Conservation (phyloP, 2,888 invertebrate species). For the Tiliacea citrago region DNA sequence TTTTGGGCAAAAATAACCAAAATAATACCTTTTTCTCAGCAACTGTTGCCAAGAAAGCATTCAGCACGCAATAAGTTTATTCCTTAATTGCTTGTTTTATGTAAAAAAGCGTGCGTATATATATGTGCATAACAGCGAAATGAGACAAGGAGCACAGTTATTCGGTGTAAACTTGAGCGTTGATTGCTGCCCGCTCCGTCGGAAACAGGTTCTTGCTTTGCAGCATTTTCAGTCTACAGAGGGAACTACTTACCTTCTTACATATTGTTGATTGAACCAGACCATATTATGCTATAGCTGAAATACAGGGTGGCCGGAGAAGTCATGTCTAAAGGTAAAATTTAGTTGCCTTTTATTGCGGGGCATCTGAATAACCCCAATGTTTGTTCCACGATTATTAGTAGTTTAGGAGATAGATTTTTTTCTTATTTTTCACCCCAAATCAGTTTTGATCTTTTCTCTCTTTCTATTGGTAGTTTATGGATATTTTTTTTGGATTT, state of each 20-base stretch:
- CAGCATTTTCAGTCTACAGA: slow-evolving; percentile 5
- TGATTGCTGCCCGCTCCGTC: slow-evolving; percentile 40
- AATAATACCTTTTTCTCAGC: slow-evolving; percentile 26
- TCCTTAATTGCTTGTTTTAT: slow-evolving; percentile 35
- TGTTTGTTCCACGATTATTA: too few species aligned
- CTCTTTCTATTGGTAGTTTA: too few species aligned
- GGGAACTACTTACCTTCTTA: neutral
- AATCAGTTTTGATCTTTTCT: too few species aligned
- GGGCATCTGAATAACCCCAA: too few species aligned
- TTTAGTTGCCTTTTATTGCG: too few species aligned
- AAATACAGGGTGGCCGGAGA: too few species aligned
- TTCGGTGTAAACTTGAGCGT: slow-evolving; percentile 17
- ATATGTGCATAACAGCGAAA: slow-evolving; percentile 28
- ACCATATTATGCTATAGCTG: too few species aligned
- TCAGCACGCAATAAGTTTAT: slow-evolving; percentile 1
- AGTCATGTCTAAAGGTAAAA: too few species aligned
- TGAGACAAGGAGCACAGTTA: slow-evolving; percentile 24
- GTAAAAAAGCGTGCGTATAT: slow-evolving; percentile 21
- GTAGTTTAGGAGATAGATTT: too few species aligned
- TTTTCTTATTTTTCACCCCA: too few species aligned
- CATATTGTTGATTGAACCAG: too few species aligned
- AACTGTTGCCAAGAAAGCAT: slow-evolving; percentile 16
- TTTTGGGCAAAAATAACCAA: slow-evolving; percentile 3
- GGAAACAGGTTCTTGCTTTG: slow-evolving; percentile 35
- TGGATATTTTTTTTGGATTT: too few species aligned